Conservation (phyloP, 2,113 vertebrate species). For the Ceyx margarethae region DNA sequence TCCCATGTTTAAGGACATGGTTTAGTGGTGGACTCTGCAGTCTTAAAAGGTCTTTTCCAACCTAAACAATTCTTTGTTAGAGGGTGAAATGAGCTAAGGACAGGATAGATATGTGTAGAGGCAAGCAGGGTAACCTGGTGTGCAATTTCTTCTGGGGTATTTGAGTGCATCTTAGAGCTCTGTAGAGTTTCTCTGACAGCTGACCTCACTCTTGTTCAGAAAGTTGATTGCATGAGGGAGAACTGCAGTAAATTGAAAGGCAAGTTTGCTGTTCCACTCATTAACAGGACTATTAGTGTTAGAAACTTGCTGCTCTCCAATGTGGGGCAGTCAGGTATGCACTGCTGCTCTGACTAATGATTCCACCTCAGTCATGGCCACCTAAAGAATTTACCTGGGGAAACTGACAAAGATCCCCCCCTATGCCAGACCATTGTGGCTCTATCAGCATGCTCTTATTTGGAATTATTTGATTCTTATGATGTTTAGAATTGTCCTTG, state of each 20-base stretch:
- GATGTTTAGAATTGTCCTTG: not conserved
- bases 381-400: not conserved
- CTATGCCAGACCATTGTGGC: not conserved
- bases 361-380: not conserved
- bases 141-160: not conserved
- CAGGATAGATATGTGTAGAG: not conserved
- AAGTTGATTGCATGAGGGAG: not conserved
- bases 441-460: not conserved
- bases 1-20: not conserved
- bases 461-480: not conserved
- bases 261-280: not conserved
- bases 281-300: not conserved
- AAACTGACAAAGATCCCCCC: not conserved
- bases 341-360: accelerated
- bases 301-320: not conserved
- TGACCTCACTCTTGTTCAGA: not conserved
- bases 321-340: not conserved
- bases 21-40: not conserved
- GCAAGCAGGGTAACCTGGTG: not conserved
- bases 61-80: not conserved
- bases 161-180: not conserved
- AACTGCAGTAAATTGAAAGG: not conserved
- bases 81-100: not conserved
- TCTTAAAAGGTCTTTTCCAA: not conserved
- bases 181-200: not conserved